Evolutionary conservation across 2,888 invertebrate genomes (phyloP).

Genomic region (Drosophila paranaensis): DNA sequence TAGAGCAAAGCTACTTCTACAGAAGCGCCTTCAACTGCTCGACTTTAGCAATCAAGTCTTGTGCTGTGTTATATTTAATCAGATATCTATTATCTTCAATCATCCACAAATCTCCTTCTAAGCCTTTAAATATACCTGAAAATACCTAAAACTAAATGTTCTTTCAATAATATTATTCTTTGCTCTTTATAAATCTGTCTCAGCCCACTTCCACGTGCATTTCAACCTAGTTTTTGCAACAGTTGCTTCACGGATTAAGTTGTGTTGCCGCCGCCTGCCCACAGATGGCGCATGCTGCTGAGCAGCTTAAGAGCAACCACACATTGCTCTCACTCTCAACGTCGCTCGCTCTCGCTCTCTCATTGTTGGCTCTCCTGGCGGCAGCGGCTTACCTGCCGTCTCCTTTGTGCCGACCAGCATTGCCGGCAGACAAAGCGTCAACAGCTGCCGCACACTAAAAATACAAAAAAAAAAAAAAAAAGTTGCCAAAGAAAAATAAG

Average conservation of each 20-base stretch:
- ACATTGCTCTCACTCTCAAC: neutral
- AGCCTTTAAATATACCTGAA: neutral
- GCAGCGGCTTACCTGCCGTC: conserved; percentile 47
- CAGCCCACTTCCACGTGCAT: neutral
- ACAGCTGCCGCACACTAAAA: conserved; percentile 17
- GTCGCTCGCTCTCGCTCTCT: neutral
- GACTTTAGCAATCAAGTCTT: too few relatives aligned
- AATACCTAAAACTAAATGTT: neutral
- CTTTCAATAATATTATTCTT: neutral
- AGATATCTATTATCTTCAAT: neutral
- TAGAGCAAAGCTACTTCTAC: too few relatives aligned
- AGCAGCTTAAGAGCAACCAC: conserved; percentile 31
- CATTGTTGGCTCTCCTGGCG: neutral
- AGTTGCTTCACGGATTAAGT: conserved; percentile 22
- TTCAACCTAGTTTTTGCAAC: conserved; percentile 9
- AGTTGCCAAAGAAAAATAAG: conserved; percentile 27
- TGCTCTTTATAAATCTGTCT: too few relatives aligned
- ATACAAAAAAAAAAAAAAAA: conserved; percentile 39
- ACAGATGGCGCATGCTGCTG: conserved; percentile 33
- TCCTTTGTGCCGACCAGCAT: conserved; percentile 47
- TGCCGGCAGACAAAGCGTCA: conserved; percentile 34
- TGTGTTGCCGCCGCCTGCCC: conserved; percentile 38
- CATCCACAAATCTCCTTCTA: too few relatives aligned
- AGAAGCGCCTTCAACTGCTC: too few relatives aligned
- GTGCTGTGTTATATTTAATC: neutral